Conservation (phyloP, 2,888 invertebrate species). For the Callimorpha dominula region DNA sequence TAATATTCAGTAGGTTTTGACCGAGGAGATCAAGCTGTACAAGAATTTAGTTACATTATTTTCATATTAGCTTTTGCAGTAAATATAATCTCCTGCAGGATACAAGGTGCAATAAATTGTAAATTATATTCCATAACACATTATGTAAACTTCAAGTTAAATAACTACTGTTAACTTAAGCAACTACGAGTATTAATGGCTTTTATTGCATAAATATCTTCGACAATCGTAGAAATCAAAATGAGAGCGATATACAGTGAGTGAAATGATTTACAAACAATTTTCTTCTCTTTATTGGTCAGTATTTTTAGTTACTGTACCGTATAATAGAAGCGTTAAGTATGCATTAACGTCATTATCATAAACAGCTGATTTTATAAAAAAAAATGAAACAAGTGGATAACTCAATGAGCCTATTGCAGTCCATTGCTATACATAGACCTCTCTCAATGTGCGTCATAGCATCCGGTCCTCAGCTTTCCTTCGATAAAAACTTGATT, state of each 20-base stretch:
- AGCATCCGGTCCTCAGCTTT: too few species aligned
- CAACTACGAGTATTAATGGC: background rate
- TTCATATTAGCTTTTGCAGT: background rate
- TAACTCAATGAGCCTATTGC: too few species aligned
- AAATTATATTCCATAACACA: background rate
- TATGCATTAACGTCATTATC: background rate
- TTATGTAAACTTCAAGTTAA: background rate
- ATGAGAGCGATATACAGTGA: too few species aligned
- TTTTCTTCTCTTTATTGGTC: background rate
- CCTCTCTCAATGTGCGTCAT: too few species aligned
- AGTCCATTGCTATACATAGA: too few species aligned
- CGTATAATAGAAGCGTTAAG: background rate
- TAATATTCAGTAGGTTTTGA: constrained; percentile 92
- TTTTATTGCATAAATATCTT: background rate
- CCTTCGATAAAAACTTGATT: too few species aligned
- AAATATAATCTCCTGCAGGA: background rate
- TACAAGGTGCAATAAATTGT: background rate
- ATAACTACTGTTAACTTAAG: background rate
- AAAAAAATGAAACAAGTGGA: background rate
- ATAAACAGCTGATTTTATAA: background rate
- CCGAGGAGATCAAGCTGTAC: constrained; percentile 94
- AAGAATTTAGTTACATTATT: constrained; percentile 16
- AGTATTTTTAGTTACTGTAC: background rate
- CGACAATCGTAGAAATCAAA: background rate
- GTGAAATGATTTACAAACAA: too few species aligned